Evolutionary conservation across 2,797 vertebrate species (phyloP).

Genomic region (Periophthalmus magnuspinnatus): DNA sequence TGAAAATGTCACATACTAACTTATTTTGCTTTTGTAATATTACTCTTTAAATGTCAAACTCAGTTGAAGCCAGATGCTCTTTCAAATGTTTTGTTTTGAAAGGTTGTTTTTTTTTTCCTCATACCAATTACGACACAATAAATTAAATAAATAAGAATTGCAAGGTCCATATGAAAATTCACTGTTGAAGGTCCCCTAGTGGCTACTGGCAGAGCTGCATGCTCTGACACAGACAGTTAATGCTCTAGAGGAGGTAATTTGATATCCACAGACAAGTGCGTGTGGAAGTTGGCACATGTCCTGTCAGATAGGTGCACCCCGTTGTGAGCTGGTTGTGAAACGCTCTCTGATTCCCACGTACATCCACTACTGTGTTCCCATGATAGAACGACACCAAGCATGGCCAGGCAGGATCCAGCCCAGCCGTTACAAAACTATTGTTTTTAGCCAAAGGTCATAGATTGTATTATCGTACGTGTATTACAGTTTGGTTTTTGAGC

Average conservation of each 20-base stretch:
- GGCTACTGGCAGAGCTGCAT: neutral
- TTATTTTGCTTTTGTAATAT: neutral
- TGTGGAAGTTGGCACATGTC: conserved; percentile 9
- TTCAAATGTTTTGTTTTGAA: neutral
- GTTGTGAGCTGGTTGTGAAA: conserved; percentile 27
- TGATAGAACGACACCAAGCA: conserved; percentile 27
- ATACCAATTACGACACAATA: too few relatives aligned
- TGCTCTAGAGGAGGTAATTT: neutral
- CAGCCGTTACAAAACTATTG: conserved; percentile 7
- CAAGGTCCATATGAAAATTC: too few relatives aligned
- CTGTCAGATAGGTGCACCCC: neutral
- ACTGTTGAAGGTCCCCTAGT: neutral
- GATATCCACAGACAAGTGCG: neutral
- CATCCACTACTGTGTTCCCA: conserved; percentile 26
- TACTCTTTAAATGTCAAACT: neutral
- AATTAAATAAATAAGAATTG: too few relatives aligned
- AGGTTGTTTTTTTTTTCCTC: neutral
- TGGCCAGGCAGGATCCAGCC: conserved; percentile 18
- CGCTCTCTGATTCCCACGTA: conserved; percentile 28
- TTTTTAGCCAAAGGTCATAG: neutral
- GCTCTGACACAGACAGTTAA: neutral
- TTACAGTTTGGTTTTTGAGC: too few relatives aligned
- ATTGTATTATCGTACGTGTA: too few relatives aligned
- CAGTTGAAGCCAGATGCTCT: neutral
- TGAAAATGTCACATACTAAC: neutral